These are phyloP conservation scores for Agelas oroides DNA, from an alignment of 37 sponge, comb jelly and placozoan genomes.

Conservation along the genomic window DNA sequence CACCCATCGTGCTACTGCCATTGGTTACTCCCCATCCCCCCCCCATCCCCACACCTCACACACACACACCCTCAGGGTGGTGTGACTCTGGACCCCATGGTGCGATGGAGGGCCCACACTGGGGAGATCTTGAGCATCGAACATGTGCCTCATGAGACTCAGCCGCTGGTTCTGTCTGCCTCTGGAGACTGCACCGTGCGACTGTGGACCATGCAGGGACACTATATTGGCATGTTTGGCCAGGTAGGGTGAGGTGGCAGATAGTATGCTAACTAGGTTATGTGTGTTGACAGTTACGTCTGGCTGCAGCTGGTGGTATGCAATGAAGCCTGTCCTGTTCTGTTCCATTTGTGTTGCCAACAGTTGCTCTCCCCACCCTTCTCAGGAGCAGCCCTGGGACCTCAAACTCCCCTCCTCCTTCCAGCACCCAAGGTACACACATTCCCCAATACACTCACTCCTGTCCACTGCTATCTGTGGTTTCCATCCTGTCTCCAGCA, in stretches of 20 bases:
- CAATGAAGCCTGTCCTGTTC: too few relatives aligned
- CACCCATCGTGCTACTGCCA: neutral
- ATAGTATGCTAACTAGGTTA: neutral
- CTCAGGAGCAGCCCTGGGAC: conserved; percentile 53
- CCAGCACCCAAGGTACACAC: conserved; percentile 71
- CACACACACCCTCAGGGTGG: neutral
- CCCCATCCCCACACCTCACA: too few relatives aligned
- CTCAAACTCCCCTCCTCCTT: conserved; percentile 54
- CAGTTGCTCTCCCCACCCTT: too few relatives aligned
- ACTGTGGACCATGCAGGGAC: conserved; percentile 90
- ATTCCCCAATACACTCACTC: neutral
- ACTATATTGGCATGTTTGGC: conserved; percentile 95
- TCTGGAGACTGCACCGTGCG: conserved; percentile 88
- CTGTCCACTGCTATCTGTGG: neutral
- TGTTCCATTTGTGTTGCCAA: too few relatives aligned
- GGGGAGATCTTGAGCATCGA: conserved; percentile 79
- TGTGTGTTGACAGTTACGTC: neutral
- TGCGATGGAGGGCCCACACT: conserved; percentile 81
- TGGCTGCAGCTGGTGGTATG: neutral
- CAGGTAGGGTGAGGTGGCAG: conserved; percentile 75
- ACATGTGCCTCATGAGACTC: conserved; percentile 50
- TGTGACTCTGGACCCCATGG: neutral
- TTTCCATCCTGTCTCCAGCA: neutral
- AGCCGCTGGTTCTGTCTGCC: conserved; percentile 74
- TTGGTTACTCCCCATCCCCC: too few relatives aligned